Percentiles rank a stretch among this genome's conserved stretches.
These are phyloP conservation scores for Aphelinus atriplicis DNA, from an alignment of 1,140 invertebrate species.

Conservation along the genomic window DNA sequence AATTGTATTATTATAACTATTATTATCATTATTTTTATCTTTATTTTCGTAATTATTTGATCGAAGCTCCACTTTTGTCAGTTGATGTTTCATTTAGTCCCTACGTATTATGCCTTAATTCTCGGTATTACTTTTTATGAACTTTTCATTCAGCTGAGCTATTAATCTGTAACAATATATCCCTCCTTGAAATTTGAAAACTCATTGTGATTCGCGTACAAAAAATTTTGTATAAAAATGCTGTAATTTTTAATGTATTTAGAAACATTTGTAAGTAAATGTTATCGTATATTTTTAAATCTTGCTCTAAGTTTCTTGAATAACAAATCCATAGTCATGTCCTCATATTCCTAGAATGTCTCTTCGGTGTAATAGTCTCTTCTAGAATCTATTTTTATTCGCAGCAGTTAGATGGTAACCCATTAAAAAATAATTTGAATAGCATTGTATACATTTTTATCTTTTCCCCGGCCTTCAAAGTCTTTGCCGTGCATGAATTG, in stretches of 20 bases:
- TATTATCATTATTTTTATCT: too few relatives aligned
- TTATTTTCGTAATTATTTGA: conserved; percentile 31
- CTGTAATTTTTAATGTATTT: conserved; percentile 36
- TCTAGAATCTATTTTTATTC: background rate
- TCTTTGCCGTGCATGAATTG: conserved; percentile 1
- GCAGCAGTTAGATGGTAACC: background rate
- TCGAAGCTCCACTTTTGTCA: conserved; percentile 51
- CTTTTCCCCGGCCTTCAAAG: background rate
- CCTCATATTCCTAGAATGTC: too few relatives aligned
- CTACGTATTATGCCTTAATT: conserved; percentile 36
- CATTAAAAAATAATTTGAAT: conserved; percentile 15
- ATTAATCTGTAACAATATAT: conserved; percentile 25
- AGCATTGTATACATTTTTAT: background rate
- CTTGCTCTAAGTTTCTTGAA: conserved; percentile 21
- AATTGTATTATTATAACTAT: too few relatives aligned
- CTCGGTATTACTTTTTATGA: conserved; percentile 26
- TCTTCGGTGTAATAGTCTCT: too few relatives aligned
- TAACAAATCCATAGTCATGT: too few relatives aligned
- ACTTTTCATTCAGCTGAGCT: conserved; percentile 16
- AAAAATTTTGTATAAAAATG: conserved; percentile 35
- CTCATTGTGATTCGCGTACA: conserved; percentile 40
- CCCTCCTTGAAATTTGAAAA: conserved; percentile 16
- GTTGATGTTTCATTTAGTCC: conserved; percentile 55
- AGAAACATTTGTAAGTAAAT: conserved; percentile 53
- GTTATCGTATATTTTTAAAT: conserved; percentile 49